Percentiles rank a stretch among this genome's conserved stretches.
Evolutionary conservation across 2,888 invertebrate species (phyloP).

Genomic region (Therioaphis trifolii): DNA sequence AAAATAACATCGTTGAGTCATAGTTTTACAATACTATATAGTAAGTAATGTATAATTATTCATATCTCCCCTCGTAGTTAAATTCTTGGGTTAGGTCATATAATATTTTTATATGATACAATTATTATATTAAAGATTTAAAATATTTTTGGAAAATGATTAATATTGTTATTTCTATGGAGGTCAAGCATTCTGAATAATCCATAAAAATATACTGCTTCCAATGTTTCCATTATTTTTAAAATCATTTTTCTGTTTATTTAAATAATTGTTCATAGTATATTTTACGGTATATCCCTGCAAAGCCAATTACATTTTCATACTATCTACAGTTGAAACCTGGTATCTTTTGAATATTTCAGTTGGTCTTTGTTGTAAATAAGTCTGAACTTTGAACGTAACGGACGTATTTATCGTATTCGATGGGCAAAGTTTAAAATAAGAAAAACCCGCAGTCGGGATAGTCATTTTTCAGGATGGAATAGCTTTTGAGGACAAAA

Average conservation of each 20-base stretch:
- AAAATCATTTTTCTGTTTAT: not conserved
- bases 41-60: too few species aligned
- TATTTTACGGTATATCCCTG: not conserved
- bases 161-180: not conserved
- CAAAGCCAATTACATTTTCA: not conserved
- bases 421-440: conserved; percentile 27
- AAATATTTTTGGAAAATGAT: not conserved
- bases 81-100: not conserved
- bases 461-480: conserved; percentile 27
- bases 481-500: conserved; percentile 6
- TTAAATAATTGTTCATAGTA: not conserved
- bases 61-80: not conserved
- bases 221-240: not conserved
- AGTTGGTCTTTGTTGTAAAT: conserved; percentile 6
- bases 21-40: conserved; percentile 6
- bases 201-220: not conserved
- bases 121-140: not conserved
- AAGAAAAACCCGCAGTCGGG: not conserved
- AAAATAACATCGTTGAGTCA: conserved; percentile 36
- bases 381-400: not conserved
- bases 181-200: not conserved
- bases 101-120: not conserved
- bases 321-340: not conserved
- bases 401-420: conserved; percentile 10
- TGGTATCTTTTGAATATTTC: not conserved